Conservation (phyloP, 2,888 invertebrate genomes). For the Meiosimyza platycephala region DNA sequence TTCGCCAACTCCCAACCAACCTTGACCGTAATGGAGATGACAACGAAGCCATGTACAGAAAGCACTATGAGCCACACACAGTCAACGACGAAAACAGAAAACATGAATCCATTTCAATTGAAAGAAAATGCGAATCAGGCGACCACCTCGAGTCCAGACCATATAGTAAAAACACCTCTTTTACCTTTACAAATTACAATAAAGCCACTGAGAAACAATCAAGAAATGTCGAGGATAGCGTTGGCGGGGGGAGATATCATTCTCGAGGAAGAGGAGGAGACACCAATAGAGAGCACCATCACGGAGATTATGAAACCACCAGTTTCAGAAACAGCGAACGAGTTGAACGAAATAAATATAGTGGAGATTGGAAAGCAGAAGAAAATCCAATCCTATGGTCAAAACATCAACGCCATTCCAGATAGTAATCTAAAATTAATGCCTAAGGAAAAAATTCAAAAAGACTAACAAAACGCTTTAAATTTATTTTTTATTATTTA, state of each 20-base stretch:
- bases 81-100: constrained; percentile 8
- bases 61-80: neutral
- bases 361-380: constrained; percentile 56
- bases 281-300: constrained; percentile 40
- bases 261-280: constrained; percentile 63
- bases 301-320: constrained; percentile 33
- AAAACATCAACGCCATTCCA: constrained; percentile 58
- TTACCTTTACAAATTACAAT: constrained; percentile 24
- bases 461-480: constrained; percentile 63
- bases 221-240: constrained; percentile 56
- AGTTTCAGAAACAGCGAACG: constrained; percentile 21
- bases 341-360: constrained; percentile 54
- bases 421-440: constrained; percentile 55
- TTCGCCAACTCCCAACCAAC: constrained; percentile 48
- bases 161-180: constrained; percentile 44
- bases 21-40: constrained; percentile 46
- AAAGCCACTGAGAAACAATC: neutral
- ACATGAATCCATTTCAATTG: neutral
- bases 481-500: constrained; percentile 32
- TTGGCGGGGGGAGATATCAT: constrained; percentile 65
- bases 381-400: constrained; percentile 58
- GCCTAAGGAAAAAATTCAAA: constrained; percentile 58
- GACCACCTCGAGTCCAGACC: constrained; percentile 21
- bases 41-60: constrained; percentile 39
- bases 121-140: constrained; percentile 35